These are phyloP conservation scores for human DNA, from an alignment of 2,113 vertebrate species.

Conservation along the genomic window DNA sequence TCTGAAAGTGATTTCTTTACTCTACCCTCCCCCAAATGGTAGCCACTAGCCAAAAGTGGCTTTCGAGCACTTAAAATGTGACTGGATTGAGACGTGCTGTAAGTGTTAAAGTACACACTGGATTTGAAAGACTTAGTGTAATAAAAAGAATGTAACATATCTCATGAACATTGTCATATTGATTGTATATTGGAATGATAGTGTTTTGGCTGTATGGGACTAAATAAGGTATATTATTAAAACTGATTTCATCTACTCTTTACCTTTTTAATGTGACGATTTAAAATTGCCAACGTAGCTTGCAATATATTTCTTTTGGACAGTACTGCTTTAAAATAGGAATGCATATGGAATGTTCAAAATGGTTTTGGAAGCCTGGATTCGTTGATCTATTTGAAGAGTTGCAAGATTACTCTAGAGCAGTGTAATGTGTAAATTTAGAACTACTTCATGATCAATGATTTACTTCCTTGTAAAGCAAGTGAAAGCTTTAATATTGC, in stretches of 20 bases:
- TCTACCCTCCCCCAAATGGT: background rate
- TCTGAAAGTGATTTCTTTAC: background rate
- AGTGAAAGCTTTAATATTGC: slow-evolving; percentile 50
- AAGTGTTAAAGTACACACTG: background rate
- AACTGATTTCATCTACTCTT: background rate
- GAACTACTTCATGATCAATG: slow-evolving; percentile 56
- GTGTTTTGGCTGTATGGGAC: background rate
- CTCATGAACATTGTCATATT: background rate
- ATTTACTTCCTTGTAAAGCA: slow-evolving; percentile 55
- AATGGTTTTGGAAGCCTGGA: slow-evolving; percentile 41
- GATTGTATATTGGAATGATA: background rate
- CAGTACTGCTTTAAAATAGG: slow-evolving; percentile 50
- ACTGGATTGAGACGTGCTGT: background rate
- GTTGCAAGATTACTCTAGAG: slow-evolving; percentile 20
- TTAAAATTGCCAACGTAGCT: slow-evolving; percentile 18
- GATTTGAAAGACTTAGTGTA: background rate
- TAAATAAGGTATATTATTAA: background rate
- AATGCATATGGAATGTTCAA: slow-evolving; percentile 42
- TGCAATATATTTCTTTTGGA: slow-evolving; percentile 14
- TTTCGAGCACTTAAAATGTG: background rate
- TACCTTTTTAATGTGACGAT: background rate
- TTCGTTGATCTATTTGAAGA: background rate
- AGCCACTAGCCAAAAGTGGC: too few species aligned
- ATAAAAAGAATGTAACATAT: background rate
- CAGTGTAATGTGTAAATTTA: slow-evolving; percentile 53